Conservation (phyloP, 2,888 invertebrate species). For the Danaus chrysippus region DNA sequence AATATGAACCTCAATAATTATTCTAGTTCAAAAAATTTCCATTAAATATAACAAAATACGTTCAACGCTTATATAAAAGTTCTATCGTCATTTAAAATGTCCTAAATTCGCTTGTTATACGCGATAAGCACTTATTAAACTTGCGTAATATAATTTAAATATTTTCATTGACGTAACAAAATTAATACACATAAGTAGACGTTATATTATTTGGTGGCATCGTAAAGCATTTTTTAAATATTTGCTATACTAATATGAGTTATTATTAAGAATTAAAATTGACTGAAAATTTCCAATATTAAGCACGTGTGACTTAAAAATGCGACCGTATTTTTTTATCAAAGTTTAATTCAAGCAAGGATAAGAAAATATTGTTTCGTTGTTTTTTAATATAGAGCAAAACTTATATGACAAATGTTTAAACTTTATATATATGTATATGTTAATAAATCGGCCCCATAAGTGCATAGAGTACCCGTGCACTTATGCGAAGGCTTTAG, state of each 20-base stretch:
- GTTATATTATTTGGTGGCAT: background rate
- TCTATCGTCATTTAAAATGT: no score
- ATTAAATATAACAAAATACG: no score
- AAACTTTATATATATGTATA: no score
- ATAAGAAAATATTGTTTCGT: no score
- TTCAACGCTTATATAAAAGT: no score
- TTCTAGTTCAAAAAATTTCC: no score
- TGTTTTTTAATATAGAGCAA: no score
- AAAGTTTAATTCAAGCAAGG: no score
- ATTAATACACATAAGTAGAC: constrained; percentile 3
- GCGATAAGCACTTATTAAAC: constrained; percentile 10
- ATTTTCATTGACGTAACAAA: constrained; percentile 11
- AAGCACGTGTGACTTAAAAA: constrained; percentile 8
- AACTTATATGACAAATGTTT: no score
- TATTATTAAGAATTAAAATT: constrained; percentile 12
- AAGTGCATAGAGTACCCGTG: constrained; percentile 10
- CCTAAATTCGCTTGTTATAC: background rate
- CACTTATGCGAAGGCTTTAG: constrained; percentile 24
- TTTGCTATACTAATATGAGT: constrained; percentile 1
- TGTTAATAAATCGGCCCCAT: no score
- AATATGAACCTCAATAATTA: no score
- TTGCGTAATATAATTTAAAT: constrained; percentile 18
- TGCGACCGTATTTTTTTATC: background rate
- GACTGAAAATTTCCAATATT: background rate
- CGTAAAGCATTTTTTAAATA: constrained; percentile 9